Base-by-base conservation (phyloP, 2,888 invertebrate species). In the Hypsopygia costalis region DNA sequence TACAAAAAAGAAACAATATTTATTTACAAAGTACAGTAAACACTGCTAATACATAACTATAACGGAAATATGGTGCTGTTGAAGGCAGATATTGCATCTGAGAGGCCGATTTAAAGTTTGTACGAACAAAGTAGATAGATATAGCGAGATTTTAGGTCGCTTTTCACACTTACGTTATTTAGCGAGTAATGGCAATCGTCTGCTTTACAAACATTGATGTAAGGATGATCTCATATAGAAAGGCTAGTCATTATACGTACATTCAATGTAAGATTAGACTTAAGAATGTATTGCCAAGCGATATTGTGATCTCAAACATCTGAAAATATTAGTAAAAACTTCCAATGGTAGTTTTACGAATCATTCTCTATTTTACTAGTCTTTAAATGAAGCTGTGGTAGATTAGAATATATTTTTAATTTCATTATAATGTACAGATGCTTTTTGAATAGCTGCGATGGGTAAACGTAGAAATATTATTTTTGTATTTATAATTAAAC, bases 271-370 rank as follows among this genome's bases (percentile, higher is more conserved):
- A 44, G 41, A 32, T 45, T 51, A 48, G 41, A n/a, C 34, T 35
- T 72, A 74, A 65, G 60, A 45, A 61, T 62, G 71, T 82, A 85
- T 83, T 85, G 85, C 83, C 69, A 86, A 86, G 86, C 86, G 81
- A 86, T 85, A 85, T 79, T 82, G 81, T 85, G 82, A 83, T 85
- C 70, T 72, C 67, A 59, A 62, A 62, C 61, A 65, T 69, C 62
- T 55, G 51, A 51, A 34, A 36, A 39, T 32, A n/a, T n/a, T n/a
- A 34, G 34, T 40, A 21, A 36, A 40, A 39, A 40, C 9, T 37
- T 40, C 39, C 36, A 34, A 28, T 31, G 36, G 29, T 44, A 43
- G 34, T 40, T 32, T 46, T 40, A 42, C 43, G 34, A 36, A 35
- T 40, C 43, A 41, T 36, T 29, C 39, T 47, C 44, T 28, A 41